Evolutionary conservation across 1,140 invertebrate genomes (phyloP), one percentile per base, ranked within the genome.

Genomic region (Bombus consobrinus): DNA sequence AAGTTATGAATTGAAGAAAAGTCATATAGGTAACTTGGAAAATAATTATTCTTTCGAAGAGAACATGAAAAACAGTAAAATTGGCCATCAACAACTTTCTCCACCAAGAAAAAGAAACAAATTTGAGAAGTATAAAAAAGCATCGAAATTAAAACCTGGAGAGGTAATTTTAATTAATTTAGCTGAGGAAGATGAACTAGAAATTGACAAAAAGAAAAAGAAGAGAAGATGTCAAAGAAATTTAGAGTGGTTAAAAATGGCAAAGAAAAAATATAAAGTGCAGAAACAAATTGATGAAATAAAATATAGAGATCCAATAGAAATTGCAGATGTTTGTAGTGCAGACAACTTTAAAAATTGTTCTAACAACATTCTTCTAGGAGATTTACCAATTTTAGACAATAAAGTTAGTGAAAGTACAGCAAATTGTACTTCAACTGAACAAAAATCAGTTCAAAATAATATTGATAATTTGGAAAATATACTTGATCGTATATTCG

Each of bases 101-200:
- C 1, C 47, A 28, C 25, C 53, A 71, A 83, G 76, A 47, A 85
- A 71, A 3, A 28, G 57, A 59, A 71, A 74, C 39, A 90, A 86
- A 64, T n/a, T 13, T 34, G 80, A 89, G 62, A 84, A 89, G 86
- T 41, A 76, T 72, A 69, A 81, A 64, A 74, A 79, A 62, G 47
- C 78, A 32, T 68, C 28, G 72, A 93, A 90, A 69, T 69, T 88
- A 57, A 91, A 91, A 73, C 43, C 86, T 39, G 82, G 81, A 15
- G 86, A 94, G 81, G 71, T 90, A 39, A 88, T 92, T 62, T 81
- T 92, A n/a, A 94, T 94, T 77, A 92, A 94, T 90, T 87, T 95
- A 81, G 92, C 92, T 37, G 74, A 80, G 41, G 93, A 93, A 25
- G 87, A 93, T 43, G 89, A 93, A 28, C 72, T 83, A 79, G 84